Conservation (phyloP, 2,797 vertebrate genomes). For the Tokudaia tokunoshimensis region DNA sequence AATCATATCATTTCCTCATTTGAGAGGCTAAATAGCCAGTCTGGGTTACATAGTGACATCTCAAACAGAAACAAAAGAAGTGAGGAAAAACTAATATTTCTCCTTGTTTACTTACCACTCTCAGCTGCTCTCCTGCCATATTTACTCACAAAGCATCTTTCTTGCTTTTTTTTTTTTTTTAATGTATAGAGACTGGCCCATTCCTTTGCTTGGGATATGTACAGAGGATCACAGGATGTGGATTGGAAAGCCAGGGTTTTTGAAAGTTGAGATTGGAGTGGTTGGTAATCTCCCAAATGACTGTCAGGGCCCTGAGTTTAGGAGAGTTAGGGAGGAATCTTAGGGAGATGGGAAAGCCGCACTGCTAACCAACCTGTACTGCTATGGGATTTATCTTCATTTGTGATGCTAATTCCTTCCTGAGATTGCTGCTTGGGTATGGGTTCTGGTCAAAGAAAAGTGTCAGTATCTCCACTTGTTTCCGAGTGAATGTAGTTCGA, state of each 20-base stretch:
- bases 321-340: neutral
- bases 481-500: neutral
- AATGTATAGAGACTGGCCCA: neutral
- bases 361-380: neutral
- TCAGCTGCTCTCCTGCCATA: neutral
- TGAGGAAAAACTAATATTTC: neutral
- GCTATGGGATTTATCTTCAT: neutral
- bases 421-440: neutral
- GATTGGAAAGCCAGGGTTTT: neutral
- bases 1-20: neutral
- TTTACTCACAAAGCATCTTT: neutral
- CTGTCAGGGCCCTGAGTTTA: too few relatives aligned
- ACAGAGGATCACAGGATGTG: neutral
- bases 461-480: neutral
- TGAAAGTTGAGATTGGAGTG: neutral
- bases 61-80: neutral
- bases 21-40: neutral
- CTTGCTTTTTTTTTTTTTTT: neutral
- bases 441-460: neutral
- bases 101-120: neutral
- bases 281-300: neutral
- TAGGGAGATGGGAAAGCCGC: neutral
- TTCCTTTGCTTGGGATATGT: neutral
- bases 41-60: neutral
- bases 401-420: neutral